Evolutionary conservation across 2,797 vertebrate genomes (phyloP).

Genomic region (Acanthornis magna): DNA sequence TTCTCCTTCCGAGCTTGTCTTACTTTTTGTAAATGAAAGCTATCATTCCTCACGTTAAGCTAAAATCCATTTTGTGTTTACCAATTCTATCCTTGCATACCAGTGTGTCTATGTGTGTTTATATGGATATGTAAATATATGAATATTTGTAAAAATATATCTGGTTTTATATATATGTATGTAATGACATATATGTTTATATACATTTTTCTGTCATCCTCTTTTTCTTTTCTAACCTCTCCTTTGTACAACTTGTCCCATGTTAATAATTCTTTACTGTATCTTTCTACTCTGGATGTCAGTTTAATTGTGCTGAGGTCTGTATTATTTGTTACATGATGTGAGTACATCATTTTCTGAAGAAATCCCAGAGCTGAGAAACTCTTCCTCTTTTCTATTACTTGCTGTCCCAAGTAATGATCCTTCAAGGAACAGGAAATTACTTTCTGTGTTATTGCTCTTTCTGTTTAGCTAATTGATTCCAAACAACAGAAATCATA

Average conservation of each 20-base stretch:
- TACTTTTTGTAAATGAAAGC: not conserved
- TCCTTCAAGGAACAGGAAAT: not conserved
- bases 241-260: not conserved
- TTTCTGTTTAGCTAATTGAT: not conserved
- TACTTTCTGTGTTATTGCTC: not conserved
- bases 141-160: not conserved
- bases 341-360: not conserved
- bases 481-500: not conserved
- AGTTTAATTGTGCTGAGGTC: not conserved
- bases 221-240: not conserved
- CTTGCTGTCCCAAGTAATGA: not conserved
- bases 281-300: not conserved
- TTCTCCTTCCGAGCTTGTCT: not conserved
- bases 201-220: not conserved
- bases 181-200: not conserved
- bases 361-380: not conserved
- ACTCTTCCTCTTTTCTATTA: not conserved
- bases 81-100: not conserved
- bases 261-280: not conserved
- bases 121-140: not conserved
- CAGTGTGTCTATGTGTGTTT: not conserved
- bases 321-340: not conserved
- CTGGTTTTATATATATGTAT: not conserved
- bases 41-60: not conserved
- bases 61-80: not conserved